Conservation (phyloP, 23 tunicate species). For the Trididemnum clinides region DNA sequence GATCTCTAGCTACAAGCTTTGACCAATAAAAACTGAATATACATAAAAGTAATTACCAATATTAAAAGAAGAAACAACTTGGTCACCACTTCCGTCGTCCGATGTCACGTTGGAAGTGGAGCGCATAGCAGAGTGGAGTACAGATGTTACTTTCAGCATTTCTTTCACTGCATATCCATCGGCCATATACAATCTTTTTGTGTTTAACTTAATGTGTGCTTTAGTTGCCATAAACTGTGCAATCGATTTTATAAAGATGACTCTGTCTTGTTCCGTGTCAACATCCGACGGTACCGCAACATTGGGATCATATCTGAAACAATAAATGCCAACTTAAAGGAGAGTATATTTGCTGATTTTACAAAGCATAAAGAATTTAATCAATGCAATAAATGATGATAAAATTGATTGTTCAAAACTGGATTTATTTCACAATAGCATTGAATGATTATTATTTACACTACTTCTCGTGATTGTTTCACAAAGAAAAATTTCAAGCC, state of each 20-base stretch:
- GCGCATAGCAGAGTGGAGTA: conserved; percentile 78
- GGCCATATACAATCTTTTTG: conserved; percentile 95
- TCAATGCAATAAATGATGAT: no score
- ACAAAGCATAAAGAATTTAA: no score
- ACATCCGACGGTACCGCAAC: conserved; percentile 76
- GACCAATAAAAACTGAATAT: no score
- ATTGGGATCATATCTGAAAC: conserved; percentile 82
- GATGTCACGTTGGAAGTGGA: conserved; percentile 30
- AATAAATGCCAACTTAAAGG: no score
- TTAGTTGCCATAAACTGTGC: conserved; percentile 93
- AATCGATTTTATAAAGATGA: conserved; percentile 90
- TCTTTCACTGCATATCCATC: conserved; percentile 99
- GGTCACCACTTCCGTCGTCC: conserved; percentile 38
- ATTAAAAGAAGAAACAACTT: conserved; percentile 54
- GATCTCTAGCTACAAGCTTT: no score
- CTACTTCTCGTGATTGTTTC: no score
- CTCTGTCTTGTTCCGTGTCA: conserved; percentile 97
- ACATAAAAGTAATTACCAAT: no score
- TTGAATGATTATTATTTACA: no score
- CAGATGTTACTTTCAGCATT: conserved; percentile 72
- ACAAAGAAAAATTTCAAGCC: no score
- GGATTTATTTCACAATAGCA: no score
- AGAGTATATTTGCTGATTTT: no score
- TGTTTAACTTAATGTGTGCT: conserved; percentile 88
- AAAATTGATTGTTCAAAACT: no score